Conservation (phyloP, 2,888 invertebrate genomes). For the Hirtodrosophila duncani region DNA sequence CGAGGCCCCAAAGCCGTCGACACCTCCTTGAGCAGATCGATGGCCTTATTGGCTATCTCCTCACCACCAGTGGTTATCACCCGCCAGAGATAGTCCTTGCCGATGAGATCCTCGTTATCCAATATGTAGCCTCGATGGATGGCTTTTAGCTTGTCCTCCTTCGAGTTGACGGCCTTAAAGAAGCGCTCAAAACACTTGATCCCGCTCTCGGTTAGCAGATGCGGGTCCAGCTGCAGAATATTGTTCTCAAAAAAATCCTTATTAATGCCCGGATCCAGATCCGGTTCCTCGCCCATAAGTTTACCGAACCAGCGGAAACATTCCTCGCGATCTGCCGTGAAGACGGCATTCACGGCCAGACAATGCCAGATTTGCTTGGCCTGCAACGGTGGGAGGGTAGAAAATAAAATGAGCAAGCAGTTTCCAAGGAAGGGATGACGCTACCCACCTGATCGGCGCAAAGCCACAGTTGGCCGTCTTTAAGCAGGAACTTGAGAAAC, state of each 20-base stretch:
- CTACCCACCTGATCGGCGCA: slow-evolving; percentile 90
- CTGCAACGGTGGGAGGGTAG: slow-evolving; percentile 31
- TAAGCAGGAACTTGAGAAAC: slow-evolving; percentile 93
- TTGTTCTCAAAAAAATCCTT: slow-evolving; percentile 97
- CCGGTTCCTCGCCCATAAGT: slow-evolving; percentile 97
- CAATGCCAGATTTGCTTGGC: slow-evolving; percentile 98
- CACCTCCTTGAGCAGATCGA: slow-evolving; percentile 93
- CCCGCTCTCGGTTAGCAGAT: slow-evolving; percentile 94
- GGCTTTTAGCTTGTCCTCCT: slow-evolving; percentile 93
- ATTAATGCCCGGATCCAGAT: slow-evolving; percentile 96
- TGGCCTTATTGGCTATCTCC: slow-evolving; percentile 94
- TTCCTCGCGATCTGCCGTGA: slow-evolving; percentile 94
- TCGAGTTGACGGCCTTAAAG: slow-evolving; percentile 90
- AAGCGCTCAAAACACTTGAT: slow-evolving; percentile 91
- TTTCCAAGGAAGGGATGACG: too few species aligned
- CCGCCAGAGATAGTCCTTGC: slow-evolving; percentile 97
- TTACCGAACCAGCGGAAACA: slow-evolving; percentile 99
- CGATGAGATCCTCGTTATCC: slow-evolving; percentile 96
- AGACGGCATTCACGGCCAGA: slow-evolving; percentile 94
- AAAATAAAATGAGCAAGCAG: slow-evolving; percentile 15
- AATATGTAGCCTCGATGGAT: slow-evolving; percentile 91
- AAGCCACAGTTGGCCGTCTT: slow-evolving; percentile 97
- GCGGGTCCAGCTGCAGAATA: slow-evolving; percentile 93
- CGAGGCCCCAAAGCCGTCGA: slow-evolving; percentile 95
- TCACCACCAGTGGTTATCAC: slow-evolving; percentile 94